Evolutionary conservation across 30 jellyfish, hydroid and myxozoan genomes (phyloP), one percentile per base, ranked within the genome.

Genomic region (Clytia hemisphaerica): DNA sequence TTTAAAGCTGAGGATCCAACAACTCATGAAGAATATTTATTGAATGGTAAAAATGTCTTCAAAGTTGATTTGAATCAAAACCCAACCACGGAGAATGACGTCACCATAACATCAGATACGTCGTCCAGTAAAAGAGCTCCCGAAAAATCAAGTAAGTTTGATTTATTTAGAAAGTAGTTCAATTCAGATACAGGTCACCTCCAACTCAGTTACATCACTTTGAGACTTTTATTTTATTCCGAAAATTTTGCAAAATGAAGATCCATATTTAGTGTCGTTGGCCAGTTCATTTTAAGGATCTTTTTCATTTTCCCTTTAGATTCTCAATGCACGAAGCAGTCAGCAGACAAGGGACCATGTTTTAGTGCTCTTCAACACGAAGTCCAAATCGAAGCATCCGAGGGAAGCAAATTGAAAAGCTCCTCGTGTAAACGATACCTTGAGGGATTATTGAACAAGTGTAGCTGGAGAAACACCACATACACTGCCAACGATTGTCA

Each of bases 331-430:
- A 29, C n/a, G n/a, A n/a, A 74, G 59, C 82, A 82, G 37, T 64
- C 82, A 14, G 84, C 83, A 6, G 98, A 89, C 50, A 71, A 72
- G 25, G 98, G 98, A 28, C 93, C 95, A 4, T 89, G 98, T 48
- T 80, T 72, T 74, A 89, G 92, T 50, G 94, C 95, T 4, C 6
- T 18, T 21, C 95, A 89, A 62, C 73, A 80, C 35, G 98, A 89
- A 64, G 77, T 92, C 24, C 98, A 89, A 62, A 91, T 89, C 27
- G 98, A 89, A 68, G 95, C 95, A 14, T 93, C 95, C 12, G 93
- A 89, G 42, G 80, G 78, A 6, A 9, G 18, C 5, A 62, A 30
- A 59, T 88, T 88, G 5, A 81, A 82, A 59, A 76, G 93, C 45
- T 93, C 76, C 37, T 60, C 77, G 15, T 89, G 98, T 85, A 89